Base-by-base conservation (phyloP, 2,797 vertebrate genomes). In the Eleutherodactylus coqui region DNA sequence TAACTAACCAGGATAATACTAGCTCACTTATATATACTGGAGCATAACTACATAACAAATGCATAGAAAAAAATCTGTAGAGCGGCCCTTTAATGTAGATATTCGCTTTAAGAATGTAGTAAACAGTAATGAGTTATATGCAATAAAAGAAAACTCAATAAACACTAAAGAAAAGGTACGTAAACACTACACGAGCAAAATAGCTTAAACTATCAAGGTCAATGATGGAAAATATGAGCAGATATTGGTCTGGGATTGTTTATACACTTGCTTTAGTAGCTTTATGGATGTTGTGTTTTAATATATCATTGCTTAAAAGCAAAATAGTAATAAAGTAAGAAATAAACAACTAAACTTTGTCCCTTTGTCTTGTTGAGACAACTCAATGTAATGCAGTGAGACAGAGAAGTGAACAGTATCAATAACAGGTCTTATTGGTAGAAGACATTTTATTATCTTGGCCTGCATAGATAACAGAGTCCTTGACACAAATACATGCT, bases 401-500 rank as follows among this genome's bases (percentile, higher is more conserved):
- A 67, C 55, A 51, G 60, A 58, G 47, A 76, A 83, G 47, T 29
- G 70, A 76, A 67, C 43, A 47, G 62, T 72, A 83, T 83, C 77
- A 87, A 83, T 87, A 87, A 79, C 38, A 14, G 62, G 58, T 79
- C 75, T 83, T 82, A 64, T 72, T 79, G 75, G 72, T 29, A 73
- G 81, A 60, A 87, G 81, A 83, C 64, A 84, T 84, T 87, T 87
- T 84, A 79, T 87, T 84, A 87, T 84, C 45, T 80, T 67, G 55
- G 51, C 53, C 82, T 87, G 67, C 82, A 84, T 75, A 80, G 67
- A 84, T 80, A 84, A 84, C 64, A n/a, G 76, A 79, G 70, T 84
- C 64, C 86, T 83, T 87, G 86, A 87, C 86, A 87, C 55, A 87
- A 87, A 79, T 84, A 87, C 85, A 83, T 45, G 36, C 76, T 73